Evolutionary conservation across 2,113 vertebrate species (phyloP).

Genomic region (Ibidorhyncha struthersii): DNA sequence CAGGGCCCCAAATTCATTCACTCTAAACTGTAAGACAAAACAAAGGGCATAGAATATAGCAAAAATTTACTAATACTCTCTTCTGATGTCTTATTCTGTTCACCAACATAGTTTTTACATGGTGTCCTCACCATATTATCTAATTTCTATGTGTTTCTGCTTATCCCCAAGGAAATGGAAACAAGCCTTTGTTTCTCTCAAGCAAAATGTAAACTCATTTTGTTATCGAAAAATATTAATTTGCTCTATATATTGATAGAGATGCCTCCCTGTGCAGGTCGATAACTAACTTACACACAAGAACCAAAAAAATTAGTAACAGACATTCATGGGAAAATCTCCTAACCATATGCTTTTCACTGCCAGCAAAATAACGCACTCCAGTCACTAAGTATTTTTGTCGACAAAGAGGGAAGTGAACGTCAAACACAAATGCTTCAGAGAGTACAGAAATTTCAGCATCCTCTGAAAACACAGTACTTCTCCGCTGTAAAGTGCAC

Average conservation of each 20-base stretch:
- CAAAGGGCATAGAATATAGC: not conserved
- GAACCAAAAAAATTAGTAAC: not conserved
- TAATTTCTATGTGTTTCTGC: not conserved
- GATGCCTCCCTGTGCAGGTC: not conserved
- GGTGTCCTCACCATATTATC: not conserved
- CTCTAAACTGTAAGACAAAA: constrained; percentile 84
- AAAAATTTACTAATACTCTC: not conserved
- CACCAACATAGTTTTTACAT: not conserved
- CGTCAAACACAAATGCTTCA: not conserved
- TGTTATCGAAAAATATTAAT: not conserved
- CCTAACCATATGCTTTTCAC: not conserved
- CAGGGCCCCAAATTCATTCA: constrained; percentile 95
- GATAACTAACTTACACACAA: not conserved
- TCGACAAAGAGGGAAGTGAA: not conserved
- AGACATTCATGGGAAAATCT: not conserved
- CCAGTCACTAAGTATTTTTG: not conserved
- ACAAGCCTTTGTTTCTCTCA: not conserved
- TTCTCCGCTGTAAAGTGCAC: not conserved
- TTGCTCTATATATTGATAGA: not conserved
- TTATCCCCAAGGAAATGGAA: not conserved
- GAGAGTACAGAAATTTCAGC: not conserved
- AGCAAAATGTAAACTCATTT: not conserved
- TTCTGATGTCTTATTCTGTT: not conserved
- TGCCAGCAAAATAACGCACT: not conserved
- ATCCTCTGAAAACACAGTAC: not conserved